phyloP scores from a whole-genome alignment of 2,888 invertebrate genomes.

The Trachelus iudaicus region DNA sequence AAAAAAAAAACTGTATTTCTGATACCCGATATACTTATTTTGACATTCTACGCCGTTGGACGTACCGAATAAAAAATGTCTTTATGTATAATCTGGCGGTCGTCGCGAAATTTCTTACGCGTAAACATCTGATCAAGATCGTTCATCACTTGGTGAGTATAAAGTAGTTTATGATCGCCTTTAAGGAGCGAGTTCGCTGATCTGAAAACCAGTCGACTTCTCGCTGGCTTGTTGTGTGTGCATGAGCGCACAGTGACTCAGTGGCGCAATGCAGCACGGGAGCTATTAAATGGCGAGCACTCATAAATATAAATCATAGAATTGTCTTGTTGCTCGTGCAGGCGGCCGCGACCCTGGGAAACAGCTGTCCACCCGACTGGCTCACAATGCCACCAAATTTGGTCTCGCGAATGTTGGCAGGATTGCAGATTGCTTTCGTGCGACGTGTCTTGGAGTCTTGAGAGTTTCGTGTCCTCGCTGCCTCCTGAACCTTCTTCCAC shows the following conservation, averaged over 20 bases:
- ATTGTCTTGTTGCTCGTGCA: slow-evolving; percentile 52
- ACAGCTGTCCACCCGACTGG: slow-evolving; percentile 51
- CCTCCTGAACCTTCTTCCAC: background rate
- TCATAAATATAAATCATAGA: slow-evolving; percentile 62
- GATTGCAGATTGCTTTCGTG: slow-evolving; percentile 40
- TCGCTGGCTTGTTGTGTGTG: slow-evolving; percentile 19
- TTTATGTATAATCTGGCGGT: background rate
- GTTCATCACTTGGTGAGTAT: slow-evolving; percentile 34
- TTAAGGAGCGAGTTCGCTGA: slow-evolving; percentile 27
- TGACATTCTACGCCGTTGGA: background rate
- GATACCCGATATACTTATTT: background rate
- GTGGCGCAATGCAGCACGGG: slow-evolving; percentile 36
- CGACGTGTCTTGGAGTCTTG: slow-evolving; percentile 23
- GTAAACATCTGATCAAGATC: slow-evolving; percentile 44
- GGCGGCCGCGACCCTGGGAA: slow-evolving; percentile 42
- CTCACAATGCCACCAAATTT: slow-evolving; percentile 50
- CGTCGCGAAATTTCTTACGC: background rate
- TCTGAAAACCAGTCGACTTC: slow-evolving; percentile 20
- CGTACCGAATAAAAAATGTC: background rate
- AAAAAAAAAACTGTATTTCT: background rate
- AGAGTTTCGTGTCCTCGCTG: background rate
- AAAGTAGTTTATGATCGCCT: slow-evolving; percentile 44
- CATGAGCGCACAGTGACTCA: slow-evolving; percentile 31
- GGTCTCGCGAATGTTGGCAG: slow-evolving; percentile 44
- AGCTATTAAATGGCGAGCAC: slow-evolving; percentile 58